These are phyloP conservation scores for Tenthredo mesomela DNA, from an alignment of 2,888 invertebrate species.

Conservation along the genomic window DNA sequence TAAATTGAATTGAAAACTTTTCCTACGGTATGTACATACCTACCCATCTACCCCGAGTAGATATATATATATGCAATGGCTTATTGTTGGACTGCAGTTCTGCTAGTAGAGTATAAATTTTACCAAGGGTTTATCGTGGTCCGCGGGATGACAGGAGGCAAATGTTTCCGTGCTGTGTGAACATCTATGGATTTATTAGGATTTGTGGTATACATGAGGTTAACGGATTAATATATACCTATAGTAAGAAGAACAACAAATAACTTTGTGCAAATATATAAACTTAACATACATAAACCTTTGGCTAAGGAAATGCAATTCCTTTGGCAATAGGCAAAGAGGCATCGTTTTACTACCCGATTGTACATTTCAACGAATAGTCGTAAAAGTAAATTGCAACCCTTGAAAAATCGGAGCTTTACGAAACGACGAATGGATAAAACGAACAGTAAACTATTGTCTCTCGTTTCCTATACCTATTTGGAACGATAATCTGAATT, in stretches of 20 bases:
- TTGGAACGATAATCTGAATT: neutral
- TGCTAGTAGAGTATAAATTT: constrained; percentile 22
- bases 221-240: neutral
- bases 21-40: neutral
- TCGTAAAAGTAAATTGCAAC: constrained; percentile 32
- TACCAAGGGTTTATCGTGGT: constrained; percentile 31
- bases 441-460: neutral
- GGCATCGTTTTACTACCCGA: neutral
- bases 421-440: neutral
- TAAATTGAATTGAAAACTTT: constrained; percentile 24
- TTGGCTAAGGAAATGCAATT: neutral
- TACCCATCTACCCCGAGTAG: neutral
- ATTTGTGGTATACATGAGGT: neutral
- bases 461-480: neutral
- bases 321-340: neutral
- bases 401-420: neutral
- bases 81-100: neutral
- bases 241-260: neutral
- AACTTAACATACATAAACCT: neutral
- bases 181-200: constrained; percentile 4
- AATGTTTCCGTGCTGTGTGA: constrained; percentile 12
- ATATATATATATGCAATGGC: neutral
- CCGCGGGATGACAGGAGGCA: constrained; percentile 6
- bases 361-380: constrained; percentile 21
- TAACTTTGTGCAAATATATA: neutral